Evolutionary conservation across 2,113 vertebrate genomes (phyloP).

Genomic region (Cottus gobio): DNA sequence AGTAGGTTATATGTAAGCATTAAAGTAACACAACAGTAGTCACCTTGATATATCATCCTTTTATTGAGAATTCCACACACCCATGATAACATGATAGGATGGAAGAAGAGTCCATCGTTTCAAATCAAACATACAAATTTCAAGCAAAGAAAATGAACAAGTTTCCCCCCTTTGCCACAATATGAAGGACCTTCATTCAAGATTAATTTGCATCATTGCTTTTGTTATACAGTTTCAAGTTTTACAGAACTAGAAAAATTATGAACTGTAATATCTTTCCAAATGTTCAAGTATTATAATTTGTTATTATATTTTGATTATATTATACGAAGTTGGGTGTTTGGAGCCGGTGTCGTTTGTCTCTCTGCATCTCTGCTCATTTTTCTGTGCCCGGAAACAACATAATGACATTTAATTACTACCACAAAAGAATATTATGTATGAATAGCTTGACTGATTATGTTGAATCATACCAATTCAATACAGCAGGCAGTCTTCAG

Average conservation of each 20-base stretch:
- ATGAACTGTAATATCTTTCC: conserved; percentile 69
- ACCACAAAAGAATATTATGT: neutral
- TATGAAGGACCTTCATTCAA: conserved; percentile 52
- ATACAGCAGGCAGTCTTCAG: conserved; percentile 75
- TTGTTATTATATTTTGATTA: conserved; percentile 53
- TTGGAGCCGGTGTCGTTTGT: conserved; percentile 43
- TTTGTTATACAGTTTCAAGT: conserved; percentile 69
- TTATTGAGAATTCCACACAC: conserved; percentile 84
- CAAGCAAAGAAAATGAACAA: conserved; percentile 71
- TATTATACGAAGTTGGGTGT: conserved; percentile 19
- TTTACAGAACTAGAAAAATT: conserved; percentile 74
- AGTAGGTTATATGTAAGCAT: neutral
- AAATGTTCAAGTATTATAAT: conserved; percentile 70
- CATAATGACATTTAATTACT: conserved; percentile 43
- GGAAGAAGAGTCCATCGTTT: conserved; percentile 57
- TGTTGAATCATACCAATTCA: conserved; percentile 36
- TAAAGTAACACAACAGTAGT: conserved; percentile 32
- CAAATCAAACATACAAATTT: conserved; percentile 76
- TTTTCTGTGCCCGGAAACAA: conserved; percentile 62
- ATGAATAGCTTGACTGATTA: neutral
- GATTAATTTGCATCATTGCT: conserved; percentile 51
- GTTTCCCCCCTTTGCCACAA: conserved; percentile 66
- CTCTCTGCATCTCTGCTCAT: conserved; percentile 33
- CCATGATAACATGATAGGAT: conserved; percentile 66
- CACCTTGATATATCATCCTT: conserved; percentile 67